Percentiles rank a stretch among this genome's conserved stretches.
These are phyloP conservation scores for Allygus modestus DNA, from an alignment of 2,888 invertebrate genomes.

Conservation along the genomic window DNA sequence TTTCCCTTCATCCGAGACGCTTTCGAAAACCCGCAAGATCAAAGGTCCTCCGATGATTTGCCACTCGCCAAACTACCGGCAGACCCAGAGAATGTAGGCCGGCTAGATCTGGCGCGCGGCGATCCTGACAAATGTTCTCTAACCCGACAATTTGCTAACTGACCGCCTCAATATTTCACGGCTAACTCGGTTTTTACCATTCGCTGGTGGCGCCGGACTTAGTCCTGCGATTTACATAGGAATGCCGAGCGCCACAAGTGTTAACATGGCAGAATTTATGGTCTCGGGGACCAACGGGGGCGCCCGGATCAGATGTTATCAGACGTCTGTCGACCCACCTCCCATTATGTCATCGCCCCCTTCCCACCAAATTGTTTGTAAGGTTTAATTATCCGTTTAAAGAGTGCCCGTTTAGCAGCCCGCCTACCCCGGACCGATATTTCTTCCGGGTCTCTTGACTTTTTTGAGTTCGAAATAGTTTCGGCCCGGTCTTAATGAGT, in stretches of 20 bases:
- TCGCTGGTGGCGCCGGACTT: slow-evolving; percentile 20
- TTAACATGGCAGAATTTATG: slow-evolving; percentile 48
- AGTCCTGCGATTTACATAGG: slow-evolving; percentile 47
- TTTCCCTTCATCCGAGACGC: too few species aligned
- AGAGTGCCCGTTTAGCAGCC: slow-evolving; percentile 21
- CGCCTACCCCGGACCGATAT: slow-evolving; percentile 42
- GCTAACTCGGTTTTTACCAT: slow-evolving; percentile 17
- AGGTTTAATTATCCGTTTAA: slow-evolving; percentile 38
- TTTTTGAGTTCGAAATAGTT: slow-evolving; percentile 3
- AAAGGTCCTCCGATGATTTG: too few species aligned
- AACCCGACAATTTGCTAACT: slow-evolving; percentile 36
- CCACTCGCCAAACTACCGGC: neutral
- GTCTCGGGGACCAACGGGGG: slow-evolving; percentile 11
- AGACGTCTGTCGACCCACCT: slow-evolving; percentile 31
- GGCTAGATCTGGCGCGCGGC: neutral
- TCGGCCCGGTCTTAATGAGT: neutral
- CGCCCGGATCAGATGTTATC: slow-evolving; percentile 51
- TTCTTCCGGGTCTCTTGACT: slow-evolving; percentile 16
- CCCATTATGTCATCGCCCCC: slow-evolving; percentile 50
- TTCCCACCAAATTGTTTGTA: slow-evolving; percentile 40
- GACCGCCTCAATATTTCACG: slow-evolving; percentile 29
- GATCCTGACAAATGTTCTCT: slow-evolving; percentile 4
- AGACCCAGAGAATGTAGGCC: slow-evolving; percentile 3
- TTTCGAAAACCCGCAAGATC: too few species aligned
- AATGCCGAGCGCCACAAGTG: slow-evolving; percentile 32